phyloP scores from a whole-genome alignment of 2,888 invertebrate genomes.

The Nesidiocoris tenuis region DNA sequence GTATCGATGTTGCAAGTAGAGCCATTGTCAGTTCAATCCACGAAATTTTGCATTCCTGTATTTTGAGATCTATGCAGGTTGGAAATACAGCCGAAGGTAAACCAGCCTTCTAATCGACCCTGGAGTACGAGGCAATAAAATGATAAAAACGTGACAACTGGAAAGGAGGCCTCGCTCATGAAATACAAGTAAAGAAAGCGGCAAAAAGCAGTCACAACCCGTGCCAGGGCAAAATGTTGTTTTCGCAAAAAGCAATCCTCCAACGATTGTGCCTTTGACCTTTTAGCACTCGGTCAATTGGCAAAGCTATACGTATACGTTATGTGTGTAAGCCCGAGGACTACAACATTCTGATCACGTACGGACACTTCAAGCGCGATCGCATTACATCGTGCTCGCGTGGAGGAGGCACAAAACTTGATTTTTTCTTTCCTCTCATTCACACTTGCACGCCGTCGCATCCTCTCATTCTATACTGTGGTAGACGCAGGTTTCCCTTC shows the following conservation, averaged over 20 bases:
- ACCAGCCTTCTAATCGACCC: too few relatives aligned
- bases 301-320: neutral
- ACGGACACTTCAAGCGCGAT: slow-evolving; percentile 25
- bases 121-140: too few relatives aligned
- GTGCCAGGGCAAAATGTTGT: slow-evolving; percentile 8
- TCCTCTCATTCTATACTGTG: neutral
- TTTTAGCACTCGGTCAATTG: slow-evolving; percentile 37
- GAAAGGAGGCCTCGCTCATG: too few relatives aligned
- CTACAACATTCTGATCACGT: slow-evolving; percentile 21
- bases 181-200: too few relatives aligned
- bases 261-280: slow-evolving; percentile 23
- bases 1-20: too few relatives aligned
- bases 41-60: too few relatives aligned
- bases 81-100: too few relatives aligned
- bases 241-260: slow-evolving; percentile 24
- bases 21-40: too few relatives aligned
- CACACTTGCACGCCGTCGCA: neutral
- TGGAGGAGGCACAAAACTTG: slow-evolving; percentile 14
- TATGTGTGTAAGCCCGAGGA: slow-evolving; percentile 28
- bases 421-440: neutral
- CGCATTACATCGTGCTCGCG: slow-evolving; percentile 16
- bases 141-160: too few relatives aligned
- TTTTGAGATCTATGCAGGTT: too few relatives aligned
- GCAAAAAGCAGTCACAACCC: neutral
- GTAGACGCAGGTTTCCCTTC: neutral